Evolutionary conservation across 2,888 invertebrate species (phyloP), one percentile per base, ranked within the genome.

Genomic region (Leptinotarsa tumamoca): DNA sequence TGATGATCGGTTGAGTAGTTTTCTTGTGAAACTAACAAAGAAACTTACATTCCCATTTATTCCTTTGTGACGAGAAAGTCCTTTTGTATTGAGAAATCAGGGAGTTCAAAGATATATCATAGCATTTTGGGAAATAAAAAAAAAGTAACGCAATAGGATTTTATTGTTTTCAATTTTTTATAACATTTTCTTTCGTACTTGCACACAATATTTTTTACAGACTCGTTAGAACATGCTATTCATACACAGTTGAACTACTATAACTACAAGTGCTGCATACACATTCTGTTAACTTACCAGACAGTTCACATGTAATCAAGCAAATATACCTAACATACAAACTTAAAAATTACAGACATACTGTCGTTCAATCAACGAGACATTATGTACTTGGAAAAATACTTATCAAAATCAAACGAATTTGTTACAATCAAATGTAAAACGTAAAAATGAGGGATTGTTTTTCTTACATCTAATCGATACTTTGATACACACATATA

Each of bases 141-240:
- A 71, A 13, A 76, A 76, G 80, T 81, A 86, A 85, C 86, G 84
- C 85, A 83, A 84, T 27, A 27, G 85, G 77, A 82, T 85, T 86
- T 80, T 78, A 77, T 77, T 78, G 85, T 85, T 86, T 86, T 86
- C 83, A 85, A 85, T 80, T 86, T 87, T 87, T 87, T 82, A 79
- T 66, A 63, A 78, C 70, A 78, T 77, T 74, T 67, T 76, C 77
- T 76, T 78, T 73, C 71, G 73, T 73, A 75, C 74, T 74, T 71
- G 69, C 76, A 76, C 74, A 77, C 76, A 73, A 72, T 61, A 73
- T 56, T 63, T 68, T 51, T 54, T 68, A 51, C 27, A 17, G 23
- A 74, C 61, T 79, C 63, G 58, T 76, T 77, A 76, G 77, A 78
- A 33, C 74, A 72, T 77, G 68, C 78, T 81, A 83, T 78, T 75